Percentiles rank a stretch among this genome's conserved stretches.
phyloP scores from a whole-genome alignment of 2,113 vertebrate genomes.

The Mystacornis crossleyi region DNA sequence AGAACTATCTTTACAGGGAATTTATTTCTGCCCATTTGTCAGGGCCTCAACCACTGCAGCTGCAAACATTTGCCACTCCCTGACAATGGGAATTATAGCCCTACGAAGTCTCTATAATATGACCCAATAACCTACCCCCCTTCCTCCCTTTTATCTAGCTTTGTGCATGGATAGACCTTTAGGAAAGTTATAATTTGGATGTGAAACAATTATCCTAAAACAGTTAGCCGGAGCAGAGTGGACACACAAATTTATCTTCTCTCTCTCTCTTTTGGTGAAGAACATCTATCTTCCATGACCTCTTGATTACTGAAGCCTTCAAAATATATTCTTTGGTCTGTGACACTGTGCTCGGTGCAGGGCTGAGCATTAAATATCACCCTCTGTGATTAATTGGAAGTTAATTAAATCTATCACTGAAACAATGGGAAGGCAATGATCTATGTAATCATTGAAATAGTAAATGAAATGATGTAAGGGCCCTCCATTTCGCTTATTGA shows the following conservation, averaged over 20 bases:
- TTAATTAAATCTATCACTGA: slow-evolving; percentile 99
- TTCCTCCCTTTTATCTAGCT: slow-evolving; percentile 47
- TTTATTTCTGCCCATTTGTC: not conserved
- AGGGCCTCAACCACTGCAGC: not conserved
- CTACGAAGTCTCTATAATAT: slow-evolving; percentile 57
- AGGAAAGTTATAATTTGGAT: slow-evolving; percentile 78
- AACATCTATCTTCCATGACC: slow-evolving; percentile 92
- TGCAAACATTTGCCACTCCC: slow-evolving; percentile 22
- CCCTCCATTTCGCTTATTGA: slow-evolving; percentile 87
- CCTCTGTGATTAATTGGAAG: slow-evolving; percentile 98
- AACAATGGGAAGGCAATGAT: slow-evolving; percentile 99
- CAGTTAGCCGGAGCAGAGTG: slow-evolving; percentile 77
- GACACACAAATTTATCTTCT: slow-evolving; percentile 82
- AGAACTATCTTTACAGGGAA: not conserved
- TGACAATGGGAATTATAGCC: slow-evolving; percentile 63
- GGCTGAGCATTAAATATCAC: slow-evolving; percentile 96
- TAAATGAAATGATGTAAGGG: slow-evolving; percentile 91
- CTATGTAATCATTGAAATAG: slow-evolving; percentile 98
- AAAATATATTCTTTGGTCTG: slow-evolving; percentile 86
- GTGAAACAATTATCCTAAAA: slow-evolving; percentile 82
- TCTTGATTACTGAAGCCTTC: slow-evolving; percentile 84
- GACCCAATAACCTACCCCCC: slow-evolving; percentile 64
- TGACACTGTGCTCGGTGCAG: slow-evolving; percentile 72
- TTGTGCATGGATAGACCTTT: slow-evolving; percentile 71
- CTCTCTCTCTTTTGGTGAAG: slow-evolving; percentile 78